Base-by-base conservation (phyloP, 2,888 invertebrate genomes). In the Scaptomyza cyrtandrae region DNA sequence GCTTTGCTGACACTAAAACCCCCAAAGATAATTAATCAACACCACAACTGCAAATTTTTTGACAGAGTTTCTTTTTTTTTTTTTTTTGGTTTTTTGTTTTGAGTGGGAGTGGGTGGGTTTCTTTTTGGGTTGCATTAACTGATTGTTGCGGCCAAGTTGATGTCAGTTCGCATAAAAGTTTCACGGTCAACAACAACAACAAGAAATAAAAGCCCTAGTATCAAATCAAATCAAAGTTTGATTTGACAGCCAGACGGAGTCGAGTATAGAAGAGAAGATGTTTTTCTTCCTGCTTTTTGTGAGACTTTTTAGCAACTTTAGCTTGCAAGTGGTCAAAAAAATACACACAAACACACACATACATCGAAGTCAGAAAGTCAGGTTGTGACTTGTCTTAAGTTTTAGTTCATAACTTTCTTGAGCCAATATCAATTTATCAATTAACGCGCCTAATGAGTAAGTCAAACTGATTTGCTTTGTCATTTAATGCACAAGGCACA, bases 151-250 rank as follows among this genome's bases (percentile, higher is more conserved):
- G 59, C 55, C 46, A 63, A 82, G 74, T 83, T 74, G 52, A 74
- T 75, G 83, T 86, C 83, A 86, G 78, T 68, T 83, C 81, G 75
- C 86, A 83, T 83, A 83, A 83, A 83, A 83, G 85, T 83, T 83
- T 66, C 66, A 66, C 53, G 53, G 37, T 44, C 33, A 49, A 37
- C 37, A 52, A 39, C 37, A 52, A 39, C 37, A 44, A 24, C 44
- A 44, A 33, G 33, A 44, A 24, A 44, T 19, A 16, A n/a, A 24
- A 6, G 37, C 50, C 48, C 48, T 65, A 72, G 74, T 72, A 83
- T 86, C 79, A 82, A 81, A 81, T 83, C 83, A 86, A 86, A 86
- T 86, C 83, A 83, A 83, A 83, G 82, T 83, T 83, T 75, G 79
- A 86, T 86, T 81, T 84, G 83, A 83, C 83, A 86, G 83, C 70